phyloP scores from a whole-genome alignment of 2,113 vertebrate species.

The Petrocephalus zakoni region DNA sequence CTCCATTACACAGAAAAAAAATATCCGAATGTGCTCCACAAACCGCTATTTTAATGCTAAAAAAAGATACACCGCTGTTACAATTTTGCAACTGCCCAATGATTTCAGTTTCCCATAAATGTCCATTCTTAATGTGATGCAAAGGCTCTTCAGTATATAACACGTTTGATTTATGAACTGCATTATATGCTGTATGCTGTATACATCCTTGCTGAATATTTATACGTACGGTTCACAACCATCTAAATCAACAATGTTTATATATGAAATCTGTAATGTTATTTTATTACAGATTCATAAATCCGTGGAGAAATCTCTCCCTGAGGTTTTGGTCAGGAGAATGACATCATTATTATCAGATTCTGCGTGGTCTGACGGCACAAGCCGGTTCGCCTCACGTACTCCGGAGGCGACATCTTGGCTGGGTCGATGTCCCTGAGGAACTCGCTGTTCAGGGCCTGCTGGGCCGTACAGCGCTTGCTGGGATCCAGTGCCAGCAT shows the following conservation, averaged over 20 bases:
- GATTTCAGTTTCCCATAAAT: neutral
- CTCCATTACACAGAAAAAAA: neutral
- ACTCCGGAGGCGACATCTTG: slow-evolving; percentile 98
- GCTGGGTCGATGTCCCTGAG: slow-evolving; percentile 89
- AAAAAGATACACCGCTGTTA: neutral
- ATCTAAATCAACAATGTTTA: neutral
- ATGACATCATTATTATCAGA: neutral
- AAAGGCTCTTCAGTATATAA: neutral
- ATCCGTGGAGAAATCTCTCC: neutral
- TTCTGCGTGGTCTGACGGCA: neutral
- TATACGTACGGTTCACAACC: neutral
- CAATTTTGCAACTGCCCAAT: neutral
- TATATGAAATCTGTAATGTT: neutral
- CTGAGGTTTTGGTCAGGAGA: neutral
- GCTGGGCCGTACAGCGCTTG: slow-evolving; percentile 91
- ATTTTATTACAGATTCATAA: neutral
- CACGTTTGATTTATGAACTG: neutral
- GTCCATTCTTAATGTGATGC: neutral
- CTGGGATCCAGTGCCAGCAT: slow-evolving; percentile 96
- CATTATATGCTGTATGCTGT: neutral
- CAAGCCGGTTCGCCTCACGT: slow-evolving; percentile 41
- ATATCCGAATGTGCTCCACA: neutral
- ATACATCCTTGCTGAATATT: neutral
- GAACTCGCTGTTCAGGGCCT: slow-evolving; percentile 89
- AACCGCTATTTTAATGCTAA: neutral